Base-by-base conservation (phyloP, 2,888 invertebrate species). In the Alloplasta piceator region DNA sequence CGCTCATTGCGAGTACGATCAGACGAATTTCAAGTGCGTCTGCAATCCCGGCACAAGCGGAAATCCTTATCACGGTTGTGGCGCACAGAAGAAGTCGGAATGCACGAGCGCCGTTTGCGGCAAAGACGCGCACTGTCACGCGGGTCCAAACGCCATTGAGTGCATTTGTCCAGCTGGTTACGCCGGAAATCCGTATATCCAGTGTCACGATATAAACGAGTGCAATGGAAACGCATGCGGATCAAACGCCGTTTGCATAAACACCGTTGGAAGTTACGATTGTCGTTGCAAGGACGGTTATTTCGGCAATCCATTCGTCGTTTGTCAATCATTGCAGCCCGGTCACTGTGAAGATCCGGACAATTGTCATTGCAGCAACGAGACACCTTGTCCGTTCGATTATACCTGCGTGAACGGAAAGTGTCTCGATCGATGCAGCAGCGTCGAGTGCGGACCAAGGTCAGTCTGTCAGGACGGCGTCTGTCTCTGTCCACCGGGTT, bases 11-110 rank as follows among this genome's bases (percentile, higher is more conserved):
- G 96, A 97, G 87, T 98, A 98, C 87, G 96, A 96, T 70, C 83
- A 92, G 7, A 93, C 94, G 78, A 94, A 94, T 12, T 96, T 96
- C 89, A 94, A 94, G 79, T 98, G 98, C 88, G 96, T 96, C 84
- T 98, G 98, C 90, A 95, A 98, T 91, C 95, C 96, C 68, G 97
- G 97, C 6, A 96, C 95, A 5, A 95, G 94, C 68, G 98, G 98
- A 83, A 98, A 98, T 93, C 98, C 98, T 0, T 98, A 98, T 90
- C 95, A 95, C 86, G 95, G 95, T 66, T 98, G 98, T 90, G 94
- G 95, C 9, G 93, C 94, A 16, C 94, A 96, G 84, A 94, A 94
- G 86, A 95, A 95, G 89, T 95, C 95, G 83, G 95, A 95, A 48
- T 97, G 97, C 90, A 94, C 95, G 5, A 94, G 94, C 68, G 94